These are phyloP conservation scores for Phrynocephalus forsythii DNA, from an alignment of 2,797 vertebrate genomes.

Conservation along the genomic window DNA sequence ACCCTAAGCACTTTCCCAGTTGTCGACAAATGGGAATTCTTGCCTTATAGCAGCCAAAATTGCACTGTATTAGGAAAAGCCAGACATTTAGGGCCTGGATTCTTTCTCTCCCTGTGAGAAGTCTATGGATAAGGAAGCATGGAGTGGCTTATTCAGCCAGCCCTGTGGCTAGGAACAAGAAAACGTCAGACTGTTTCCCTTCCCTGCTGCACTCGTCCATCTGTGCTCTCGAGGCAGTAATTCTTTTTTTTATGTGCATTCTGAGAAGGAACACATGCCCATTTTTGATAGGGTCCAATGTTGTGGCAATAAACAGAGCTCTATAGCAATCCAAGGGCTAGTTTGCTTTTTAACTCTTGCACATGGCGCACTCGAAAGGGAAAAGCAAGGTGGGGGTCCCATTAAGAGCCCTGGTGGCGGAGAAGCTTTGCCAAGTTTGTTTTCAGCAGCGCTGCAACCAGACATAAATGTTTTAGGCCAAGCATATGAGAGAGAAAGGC, in stretches of 20 bases:
- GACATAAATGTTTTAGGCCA: neutral
- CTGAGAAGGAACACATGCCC: neutral
- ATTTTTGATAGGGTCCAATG: neutral
- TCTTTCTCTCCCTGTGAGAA: neutral
- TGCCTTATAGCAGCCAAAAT: conserved; percentile 62
- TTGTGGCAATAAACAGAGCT: neutral
- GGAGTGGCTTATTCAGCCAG: neutral
- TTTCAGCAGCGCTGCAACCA: neutral
- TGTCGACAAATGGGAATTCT: conserved; percentile 68
- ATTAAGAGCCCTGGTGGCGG: neutral
- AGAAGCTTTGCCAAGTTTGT: neutral
- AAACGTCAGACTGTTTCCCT: neutral
- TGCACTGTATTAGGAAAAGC: conserved; percentile 68
- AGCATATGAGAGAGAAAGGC: neutral
- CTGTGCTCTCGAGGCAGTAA: neutral
- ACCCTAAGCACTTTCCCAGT: conserved; percentile 77
- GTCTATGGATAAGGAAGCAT: neutral
- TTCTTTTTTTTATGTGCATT: neutral
- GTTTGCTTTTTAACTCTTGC: neutral
- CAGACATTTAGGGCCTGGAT: conserved; percentile 33
- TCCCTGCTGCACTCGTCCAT: neutral
- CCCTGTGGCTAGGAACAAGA: neutral
- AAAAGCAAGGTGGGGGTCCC: neutral
- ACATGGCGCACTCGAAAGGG: neutral
- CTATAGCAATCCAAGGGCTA: neutral